Base-by-base conservation (phyloP, 1,140 invertebrate species). In the Caenorhabditis briggsae region DNA sequence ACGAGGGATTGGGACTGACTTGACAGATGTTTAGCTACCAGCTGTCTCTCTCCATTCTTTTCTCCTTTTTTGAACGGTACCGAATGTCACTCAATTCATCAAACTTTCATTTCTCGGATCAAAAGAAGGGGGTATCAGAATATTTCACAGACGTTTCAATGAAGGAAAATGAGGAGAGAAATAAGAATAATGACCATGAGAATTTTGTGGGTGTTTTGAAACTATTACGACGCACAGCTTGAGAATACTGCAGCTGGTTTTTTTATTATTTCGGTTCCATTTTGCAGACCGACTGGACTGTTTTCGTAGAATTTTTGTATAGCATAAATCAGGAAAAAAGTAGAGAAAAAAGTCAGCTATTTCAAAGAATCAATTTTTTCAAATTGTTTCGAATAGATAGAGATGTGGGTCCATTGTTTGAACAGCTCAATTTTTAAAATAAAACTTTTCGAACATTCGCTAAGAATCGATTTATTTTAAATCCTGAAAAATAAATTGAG, bases 181-280 rank as follows among this genome's bases (percentile, higher is more conserved):
- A 53, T 5, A 78, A 50, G 5, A 18, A 43, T 18, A 46, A 70
- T 70, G 64, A 70, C 41, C 64, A 46, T 46, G 7, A 11, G 41
- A 33, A 33, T 33, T n/a, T 65, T 1, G 50, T 53, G 64, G 33
- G 43, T 43, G 18, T 70, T 70, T 70, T 70, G 46, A 50, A 9
- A 78, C n/a, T 78, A n/a, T 50, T 78, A n/a, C n/a, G n/a, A n/a
- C n/a, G n/a, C 70, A 78, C 70, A 78, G 70, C 70, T 78, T 46
- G 70, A 78, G 14, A 12, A 12, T 50, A 41, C 20, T 0, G 12
- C 14, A 25, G 48, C 70, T 78, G 46, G 46, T 48, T 70, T 78
- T 64, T 78, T 18, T 48, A 18, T n/a, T n/a, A 41, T 78, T 78
- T 50, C 25, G n/a, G 46, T 20, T 50, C 23, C 46, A 48, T 61